Conservation (phyloP, 2,113 vertebrate genomes). For the Zosterops hypoxanthus region DNA sequence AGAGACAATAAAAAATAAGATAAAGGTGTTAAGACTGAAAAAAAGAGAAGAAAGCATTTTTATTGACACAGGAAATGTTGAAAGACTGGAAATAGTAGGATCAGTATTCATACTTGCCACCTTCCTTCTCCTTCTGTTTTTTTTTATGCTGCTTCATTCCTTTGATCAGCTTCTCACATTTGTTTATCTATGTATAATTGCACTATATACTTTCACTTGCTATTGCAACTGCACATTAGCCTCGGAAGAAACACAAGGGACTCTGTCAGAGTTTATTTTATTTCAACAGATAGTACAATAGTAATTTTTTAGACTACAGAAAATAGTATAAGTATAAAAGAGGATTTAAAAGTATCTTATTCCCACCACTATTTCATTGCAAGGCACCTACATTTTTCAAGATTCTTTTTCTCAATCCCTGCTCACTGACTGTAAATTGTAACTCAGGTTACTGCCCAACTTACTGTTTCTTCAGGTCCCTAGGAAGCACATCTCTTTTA, state of each 20-base stretch:
- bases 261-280: background rate
- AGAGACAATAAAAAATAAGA: background rate
- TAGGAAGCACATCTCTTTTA: background rate
- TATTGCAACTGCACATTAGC: background rate
- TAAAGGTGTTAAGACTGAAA: background rate
- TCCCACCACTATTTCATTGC: background rate
- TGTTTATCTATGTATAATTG: background rate
- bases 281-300: background rate
- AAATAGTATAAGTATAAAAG: background rate
- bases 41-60: background rate
- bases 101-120: background rate
- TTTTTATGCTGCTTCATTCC: background rate
- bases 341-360: background rate
- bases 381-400: background rate
- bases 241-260: background rate
- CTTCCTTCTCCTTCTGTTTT: background rate
- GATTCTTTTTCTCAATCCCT: background rate
- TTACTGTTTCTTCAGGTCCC: background rate
- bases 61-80: background rate
- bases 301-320: background rate
- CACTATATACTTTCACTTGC: background rate
- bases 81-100: background rate
- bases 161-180: background rate
- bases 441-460: background rate
- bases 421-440: background rate